Percentiles rank a stretch among this genome's conserved stretches.
Evolutionary conservation across 2,888 invertebrate genomes (phyloP).

Genomic region (Drosophila anomelani): DNA sequence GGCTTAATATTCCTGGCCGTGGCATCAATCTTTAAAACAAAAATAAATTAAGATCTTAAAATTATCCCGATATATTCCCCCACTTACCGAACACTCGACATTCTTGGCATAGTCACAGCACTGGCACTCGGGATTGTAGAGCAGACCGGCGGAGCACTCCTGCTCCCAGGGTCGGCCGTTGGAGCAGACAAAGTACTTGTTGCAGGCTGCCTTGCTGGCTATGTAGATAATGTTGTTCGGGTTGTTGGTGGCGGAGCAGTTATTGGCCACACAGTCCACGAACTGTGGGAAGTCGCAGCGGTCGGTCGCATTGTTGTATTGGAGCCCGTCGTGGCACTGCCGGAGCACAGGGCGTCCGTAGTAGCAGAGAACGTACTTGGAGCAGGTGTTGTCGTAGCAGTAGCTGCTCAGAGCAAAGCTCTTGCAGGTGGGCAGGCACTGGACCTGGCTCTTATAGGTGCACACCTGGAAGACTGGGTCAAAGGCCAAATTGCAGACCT

Average conservation of each 20-base stretch:
- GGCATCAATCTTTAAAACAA: conserved; percentile 54
- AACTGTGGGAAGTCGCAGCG: conserved; percentile 81
- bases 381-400: conserved; percentile 80
- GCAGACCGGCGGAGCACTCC: conserved; percentile 70
- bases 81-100: conserved; percentile 72
- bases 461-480: conserved; percentile 51
- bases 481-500: conserved; percentile 41
- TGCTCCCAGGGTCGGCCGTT: conserved; percentile 72
- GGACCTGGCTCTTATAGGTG: accelerated
- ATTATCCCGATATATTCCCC: too few relatives aligned
- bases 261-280: conserved; percentile 81
- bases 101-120: conserved; percentile 71
- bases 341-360: conserved; percentile 68
- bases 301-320: conserved; percentile 79
- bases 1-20: conserved; percentile 72
- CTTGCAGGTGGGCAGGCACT: conserved; percentile 52
- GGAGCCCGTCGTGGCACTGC: conserved; percentile 79
- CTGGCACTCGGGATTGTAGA: conserved; percentile 63
- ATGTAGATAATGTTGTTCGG: conserved; percentile 70
- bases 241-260: conserved; percentile 66
- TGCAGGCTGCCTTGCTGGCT: conserved; percentile 71
- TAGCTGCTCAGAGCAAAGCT: conserved; percentile 55
- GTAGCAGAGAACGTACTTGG: conserved; percentile 80
- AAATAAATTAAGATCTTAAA: neutral
- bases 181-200: conserved; percentile 78